phyloP scores from a whole-genome alignment of 2,888 invertebrate species.

The Trichopoda pennipes region DNA sequence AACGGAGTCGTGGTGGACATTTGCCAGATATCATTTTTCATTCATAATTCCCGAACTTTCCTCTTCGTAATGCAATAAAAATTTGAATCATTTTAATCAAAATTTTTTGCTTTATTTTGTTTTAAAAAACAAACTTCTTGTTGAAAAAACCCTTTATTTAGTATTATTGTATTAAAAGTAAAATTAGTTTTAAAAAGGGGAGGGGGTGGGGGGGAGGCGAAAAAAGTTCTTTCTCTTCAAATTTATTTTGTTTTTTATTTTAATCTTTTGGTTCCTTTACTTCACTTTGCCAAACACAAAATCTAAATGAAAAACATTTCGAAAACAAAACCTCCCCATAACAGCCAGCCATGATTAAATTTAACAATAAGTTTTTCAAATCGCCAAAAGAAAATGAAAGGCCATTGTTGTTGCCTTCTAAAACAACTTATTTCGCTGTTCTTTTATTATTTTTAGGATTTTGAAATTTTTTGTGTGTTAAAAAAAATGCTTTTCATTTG shows the following conservation, averaged over 20 bases:
- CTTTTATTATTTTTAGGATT: conserved; percentile 27
- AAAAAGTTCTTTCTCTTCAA: too few relatives aligned
- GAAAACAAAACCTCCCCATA: conserved; percentile 15
- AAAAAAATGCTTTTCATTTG: conserved; percentile 73
- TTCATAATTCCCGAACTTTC: too few relatives aligned
- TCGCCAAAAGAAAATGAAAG: conserved; percentile 49
- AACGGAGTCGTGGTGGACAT: too few relatives aligned
- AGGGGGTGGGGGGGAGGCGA: too few relatives aligned
- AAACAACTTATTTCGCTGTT: conserved; percentile 55
- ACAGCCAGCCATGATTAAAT: conserved; percentile 52
- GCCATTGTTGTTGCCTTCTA: conserved; percentile 59
- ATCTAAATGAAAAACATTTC: conserved; percentile 3
- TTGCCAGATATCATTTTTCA: too few relatives aligned
- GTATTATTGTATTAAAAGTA: too few relatives aligned
- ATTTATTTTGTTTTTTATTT: neutral
- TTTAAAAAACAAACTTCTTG: too few relatives aligned
- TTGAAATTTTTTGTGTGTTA: conserved; percentile 62
- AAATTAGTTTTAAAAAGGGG: too few relatives aligned
- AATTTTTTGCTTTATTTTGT: too few relatives aligned
- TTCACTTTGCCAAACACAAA: neutral
- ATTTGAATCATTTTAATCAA: too few relatives aligned
- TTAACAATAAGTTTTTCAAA: conserved; percentile 47
- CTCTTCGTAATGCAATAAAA: too few relatives aligned
- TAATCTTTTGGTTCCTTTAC: conserved; percentile 34
- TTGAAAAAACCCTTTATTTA: too few relatives aligned